Conservation (phyloP, 2,113 vertebrate species). For the Hiodon alosoides region DNA sequence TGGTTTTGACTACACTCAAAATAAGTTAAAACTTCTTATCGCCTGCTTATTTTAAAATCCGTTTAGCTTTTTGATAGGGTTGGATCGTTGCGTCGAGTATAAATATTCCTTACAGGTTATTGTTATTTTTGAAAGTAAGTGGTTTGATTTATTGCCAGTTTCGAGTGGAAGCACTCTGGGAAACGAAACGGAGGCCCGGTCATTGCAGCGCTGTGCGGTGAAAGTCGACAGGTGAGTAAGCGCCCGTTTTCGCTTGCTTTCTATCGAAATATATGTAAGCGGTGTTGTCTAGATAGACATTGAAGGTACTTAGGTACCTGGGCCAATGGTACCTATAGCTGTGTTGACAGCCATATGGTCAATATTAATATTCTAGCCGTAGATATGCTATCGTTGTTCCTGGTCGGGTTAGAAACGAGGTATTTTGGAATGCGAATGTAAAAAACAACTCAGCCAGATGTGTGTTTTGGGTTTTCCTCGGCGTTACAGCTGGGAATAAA, state of each 20-base stretch:
- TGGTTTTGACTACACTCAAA: constrained; percentile 11
- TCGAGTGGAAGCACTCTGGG: constrained; percentile 37
- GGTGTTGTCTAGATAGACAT: too few relatives aligned
- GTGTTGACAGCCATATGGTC: too few relatives aligned
- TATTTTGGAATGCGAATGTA: too few relatives aligned
- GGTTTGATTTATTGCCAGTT: neutral
- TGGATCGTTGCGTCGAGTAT: neutral
- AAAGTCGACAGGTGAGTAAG: constrained; percentile 61
- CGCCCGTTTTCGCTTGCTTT: constrained; percentile 9
- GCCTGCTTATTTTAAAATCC: neutral
- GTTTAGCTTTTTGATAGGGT: constrained; percentile 12
- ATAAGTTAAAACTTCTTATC: constrained; percentile 21
- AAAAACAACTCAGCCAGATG: too few relatives aligned
- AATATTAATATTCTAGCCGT: too few relatives aligned
- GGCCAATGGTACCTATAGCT: too few relatives aligned
- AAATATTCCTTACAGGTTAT: neutral
- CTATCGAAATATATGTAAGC: too few relatives aligned
- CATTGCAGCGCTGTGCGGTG: constrained; percentile 42
- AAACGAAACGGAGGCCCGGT: constrained; percentile 46
- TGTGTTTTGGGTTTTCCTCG: too few relatives aligned
- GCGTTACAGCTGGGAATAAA: too few relatives aligned
- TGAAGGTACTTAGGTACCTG: too few relatives aligned
- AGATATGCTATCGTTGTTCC: too few relatives aligned
- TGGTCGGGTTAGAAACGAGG: too few relatives aligned
- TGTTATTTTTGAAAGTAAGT: neutral